Conservation (phyloP, 2,888 invertebrate genomes). For the Ochlodes sylvanus region DNA sequence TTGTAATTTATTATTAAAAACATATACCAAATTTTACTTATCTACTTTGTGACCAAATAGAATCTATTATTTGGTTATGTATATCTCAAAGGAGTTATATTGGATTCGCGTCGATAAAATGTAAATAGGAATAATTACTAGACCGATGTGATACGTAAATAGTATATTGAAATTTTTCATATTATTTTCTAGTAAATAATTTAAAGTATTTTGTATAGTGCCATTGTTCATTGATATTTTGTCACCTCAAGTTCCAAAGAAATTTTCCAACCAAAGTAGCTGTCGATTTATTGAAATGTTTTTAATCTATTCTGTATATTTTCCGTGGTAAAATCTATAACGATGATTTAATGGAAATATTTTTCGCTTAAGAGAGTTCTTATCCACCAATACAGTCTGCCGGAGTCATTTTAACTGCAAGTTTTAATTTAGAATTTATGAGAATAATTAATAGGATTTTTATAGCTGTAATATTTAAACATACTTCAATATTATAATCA, state of each 20-base stretch:
- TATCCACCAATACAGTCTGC: not conserved
- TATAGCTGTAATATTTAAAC: too few species aligned
- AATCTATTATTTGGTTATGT: not conserved
- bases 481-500: too few species aligned
- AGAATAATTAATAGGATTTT: not conserved
- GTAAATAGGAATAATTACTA: slow-evolving; percentile 20
- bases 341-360: not conserved
- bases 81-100: not conserved
- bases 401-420: too few species aligned
- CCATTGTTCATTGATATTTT: slow-evolving; percentile 21
- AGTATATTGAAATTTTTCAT: slow-evolving; percentile 16
- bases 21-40: too few species aligned
- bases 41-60: too few species aligned
- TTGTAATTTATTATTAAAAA: not conserved
- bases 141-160: slow-evolving; percentile 27
- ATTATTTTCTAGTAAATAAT: slow-evolving; percentile 22
- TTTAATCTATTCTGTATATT: not conserved
- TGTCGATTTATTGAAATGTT: not conserved
- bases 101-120: slow-evolving; percentile 13
- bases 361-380: not conserved
- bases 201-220: slow-evolving; percentile 17
- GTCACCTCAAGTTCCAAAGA: slow-evolving; percentile 35
- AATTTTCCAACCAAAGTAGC: slow-evolving; percentile 27
- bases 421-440: not conserved
- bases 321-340: not conserved